Percentiles rank a stretch among this genome's conserved stretches.
phyloP scores from a whole-genome alignment of 2,888 invertebrate species.

The Psylliodes chrysocephalus region DNA sequence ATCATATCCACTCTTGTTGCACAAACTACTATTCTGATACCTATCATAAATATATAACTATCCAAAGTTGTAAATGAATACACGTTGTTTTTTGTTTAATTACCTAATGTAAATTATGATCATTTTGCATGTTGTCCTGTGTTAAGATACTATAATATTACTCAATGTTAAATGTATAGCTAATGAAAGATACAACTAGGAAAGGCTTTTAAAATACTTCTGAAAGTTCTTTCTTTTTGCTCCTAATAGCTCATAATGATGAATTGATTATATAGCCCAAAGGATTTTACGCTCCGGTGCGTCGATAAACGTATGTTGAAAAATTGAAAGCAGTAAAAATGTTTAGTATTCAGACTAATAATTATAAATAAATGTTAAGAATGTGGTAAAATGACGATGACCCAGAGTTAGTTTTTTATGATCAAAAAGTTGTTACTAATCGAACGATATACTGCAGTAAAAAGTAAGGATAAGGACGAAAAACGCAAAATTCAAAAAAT shows the following conservation, averaged over 20 bases:
- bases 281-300: constrained; percentile 1
- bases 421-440: too few relatives aligned
- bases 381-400: neutral
- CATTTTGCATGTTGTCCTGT: too few relatives aligned
- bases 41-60: too few relatives aligned
- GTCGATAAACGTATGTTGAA: neutral
- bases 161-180: neutral
- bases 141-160: too few relatives aligned
- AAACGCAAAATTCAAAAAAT: too few relatives aligned
- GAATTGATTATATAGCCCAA: constrained; percentile 12
- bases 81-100: too few relatives aligned
- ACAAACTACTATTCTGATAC: too few relatives aligned
- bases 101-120: too few relatives aligned
- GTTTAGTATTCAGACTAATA: neutral
- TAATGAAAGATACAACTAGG: neutral
- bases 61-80: too few relatives aligned
- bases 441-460: too few relatives aligned
- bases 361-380: constrained; percentile 3
- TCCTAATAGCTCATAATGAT: constrained; percentile 6
- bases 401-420: neutral
- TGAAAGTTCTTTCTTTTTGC: neutral
- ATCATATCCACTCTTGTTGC: too few relatives aligned
- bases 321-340: constrained; percentile 1
- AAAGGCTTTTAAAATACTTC: neutral
- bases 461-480: too few relatives aligned